Conservation (phyloP, 92 coral and sea anemone genomes). For the Blastomussa wellsi region DNA sequence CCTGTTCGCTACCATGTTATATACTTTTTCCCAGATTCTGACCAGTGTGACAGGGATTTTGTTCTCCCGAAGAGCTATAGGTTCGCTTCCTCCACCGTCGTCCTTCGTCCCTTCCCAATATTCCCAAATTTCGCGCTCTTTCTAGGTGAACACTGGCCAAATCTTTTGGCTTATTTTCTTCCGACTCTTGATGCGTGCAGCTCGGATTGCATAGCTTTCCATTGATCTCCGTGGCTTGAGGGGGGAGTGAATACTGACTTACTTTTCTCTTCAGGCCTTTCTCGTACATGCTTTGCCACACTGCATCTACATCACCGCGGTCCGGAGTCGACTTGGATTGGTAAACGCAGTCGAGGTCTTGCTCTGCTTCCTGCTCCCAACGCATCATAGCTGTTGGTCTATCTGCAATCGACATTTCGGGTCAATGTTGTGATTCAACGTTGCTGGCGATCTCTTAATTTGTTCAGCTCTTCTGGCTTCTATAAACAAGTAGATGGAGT, state of each 20-base stretch:
- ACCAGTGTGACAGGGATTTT: not conserved
- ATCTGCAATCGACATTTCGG: slow-evolving; percentile 57
- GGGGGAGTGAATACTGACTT: slow-evolving; percentile 65
- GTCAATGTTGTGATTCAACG: not conserved
- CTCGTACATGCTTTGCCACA: slow-evolving; percentile 88
- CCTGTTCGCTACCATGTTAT: not conserved
- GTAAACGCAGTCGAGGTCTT: slow-evolving; percentile 74
- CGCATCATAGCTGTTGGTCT: slow-evolving; percentile 74
- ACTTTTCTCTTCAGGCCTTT: slow-evolving; percentile 82
- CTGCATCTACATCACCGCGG: slow-evolving; percentile 67
- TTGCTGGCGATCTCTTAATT: not conserved
- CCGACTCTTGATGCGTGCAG: slow-evolving; percentile 13
- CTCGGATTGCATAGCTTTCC: slow-evolving; percentile 4
- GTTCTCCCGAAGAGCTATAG: slow-evolving; percentile 50
- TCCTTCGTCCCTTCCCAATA: slow-evolving; percentile 68
- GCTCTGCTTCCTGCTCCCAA: slow-evolving; percentile 59
- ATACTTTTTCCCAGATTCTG: not conserved
- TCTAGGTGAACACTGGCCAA: slow-evolving; percentile 82
- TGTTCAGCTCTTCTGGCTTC: not conserved
- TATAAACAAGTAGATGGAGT: slow-evolving; percentile 3
- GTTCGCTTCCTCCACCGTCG: slow-evolving; percentile 76
- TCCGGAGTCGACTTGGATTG: slow-evolving; percentile 70
- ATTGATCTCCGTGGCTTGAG: slow-evolving; percentile 41
- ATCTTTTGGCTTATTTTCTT: slow-evolving; percentile 53
- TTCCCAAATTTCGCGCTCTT: slow-evolving; percentile 77